Percentiles rank a stretch among this genome's conserved stretches.
Conservation (phyloP, 2,113 vertebrate species). For the Silurus meridionalis region DNA sequence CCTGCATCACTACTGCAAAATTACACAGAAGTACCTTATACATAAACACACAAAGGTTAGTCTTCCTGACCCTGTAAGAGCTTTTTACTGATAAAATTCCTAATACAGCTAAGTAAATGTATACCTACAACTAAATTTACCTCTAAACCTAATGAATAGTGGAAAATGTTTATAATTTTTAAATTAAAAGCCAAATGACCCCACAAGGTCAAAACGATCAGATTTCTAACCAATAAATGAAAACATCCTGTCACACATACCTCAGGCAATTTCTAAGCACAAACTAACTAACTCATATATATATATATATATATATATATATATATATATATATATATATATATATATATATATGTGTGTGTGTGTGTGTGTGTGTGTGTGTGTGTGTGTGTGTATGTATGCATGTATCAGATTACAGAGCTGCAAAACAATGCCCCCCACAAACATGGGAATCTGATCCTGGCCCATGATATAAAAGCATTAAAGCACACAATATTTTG, state of each 20-base stretch:
- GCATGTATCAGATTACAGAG: neutral
- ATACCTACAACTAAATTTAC: neutral
- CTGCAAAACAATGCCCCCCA: constrained; percentile 21
- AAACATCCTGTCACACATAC: neutral
- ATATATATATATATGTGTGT: neutral
- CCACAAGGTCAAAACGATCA: neutral
- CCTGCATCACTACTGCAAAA: constrained; percentile 36
- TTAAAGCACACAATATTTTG: constrained; percentile 11
- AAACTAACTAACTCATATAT: neutral
- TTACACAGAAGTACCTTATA: constrained; percentile 4
- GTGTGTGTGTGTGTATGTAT: neutral
- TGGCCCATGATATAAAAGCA: neutral
- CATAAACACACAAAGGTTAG: neutral
- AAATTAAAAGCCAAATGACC: neutral
- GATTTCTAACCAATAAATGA: neutral
- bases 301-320: neutral
- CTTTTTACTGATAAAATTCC: neutral
- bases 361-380: too few species aligned
- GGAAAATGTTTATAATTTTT: neutral
- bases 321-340: neutral
- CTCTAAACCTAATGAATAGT: neutral
- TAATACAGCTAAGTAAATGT: neutral
- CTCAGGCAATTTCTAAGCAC: constrained; percentile 1
- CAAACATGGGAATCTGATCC: constrained; percentile 3
- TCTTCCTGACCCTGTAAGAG: neutral